Percentiles rank a stretch among this genome's conserved stretches.
Evolutionary conservation across 2,888 invertebrate species (phyloP).

Genomic region (Aleiodes testaceus): DNA sequence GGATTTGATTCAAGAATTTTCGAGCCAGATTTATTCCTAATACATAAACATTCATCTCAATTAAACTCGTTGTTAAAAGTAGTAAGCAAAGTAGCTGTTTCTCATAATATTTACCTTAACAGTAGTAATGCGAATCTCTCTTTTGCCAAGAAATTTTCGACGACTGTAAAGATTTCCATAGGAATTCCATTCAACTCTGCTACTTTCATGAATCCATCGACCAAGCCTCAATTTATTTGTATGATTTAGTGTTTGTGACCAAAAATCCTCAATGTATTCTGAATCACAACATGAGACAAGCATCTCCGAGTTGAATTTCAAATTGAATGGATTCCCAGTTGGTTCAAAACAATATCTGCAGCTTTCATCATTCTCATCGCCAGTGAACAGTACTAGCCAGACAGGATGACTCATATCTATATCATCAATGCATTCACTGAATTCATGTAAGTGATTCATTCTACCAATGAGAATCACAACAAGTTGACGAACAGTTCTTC

Average conservation of each 20-base stretch:
- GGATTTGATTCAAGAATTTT: too few relatives aligned
- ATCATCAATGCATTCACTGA: slow-evolving; percentile 45
- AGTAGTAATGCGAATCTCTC: too few relatives aligned
- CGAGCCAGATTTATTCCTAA: too few relatives aligned
- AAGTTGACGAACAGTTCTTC: slow-evolving; percentile 50
- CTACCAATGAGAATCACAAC: slow-evolving; percentile 53
- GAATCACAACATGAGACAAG: slow-evolving; percentile 53
- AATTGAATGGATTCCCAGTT: slow-evolving; percentile 54
- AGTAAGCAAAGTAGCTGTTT: too few relatives aligned
- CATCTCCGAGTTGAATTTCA: slow-evolving; percentile 60
- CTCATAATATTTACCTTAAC: too few relatives aligned
- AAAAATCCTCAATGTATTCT: slow-evolving; percentile 54
- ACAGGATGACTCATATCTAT: slow-evolving; percentile 51
- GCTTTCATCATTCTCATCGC: slow-evolving; percentile 37
- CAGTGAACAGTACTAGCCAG: slow-evolving; percentile 61
- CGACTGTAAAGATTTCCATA: too few relatives aligned
- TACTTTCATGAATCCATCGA: not conserved
- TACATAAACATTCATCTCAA: too few relatives aligned
- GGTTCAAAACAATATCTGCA: slow-evolving; percentile 51
- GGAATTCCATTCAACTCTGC: too few relatives aligned
- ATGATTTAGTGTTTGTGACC: slow-evolving; percentile 48
- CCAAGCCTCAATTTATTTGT: not conserved
- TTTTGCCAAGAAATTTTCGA: too few relatives aligned
- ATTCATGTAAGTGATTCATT: slow-evolving; percentile 48
- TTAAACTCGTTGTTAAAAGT: too few relatives aligned